phyloP scores from a whole-genome alignment of 2,888 invertebrate genomes.

The Cantharis rufa region DNA sequence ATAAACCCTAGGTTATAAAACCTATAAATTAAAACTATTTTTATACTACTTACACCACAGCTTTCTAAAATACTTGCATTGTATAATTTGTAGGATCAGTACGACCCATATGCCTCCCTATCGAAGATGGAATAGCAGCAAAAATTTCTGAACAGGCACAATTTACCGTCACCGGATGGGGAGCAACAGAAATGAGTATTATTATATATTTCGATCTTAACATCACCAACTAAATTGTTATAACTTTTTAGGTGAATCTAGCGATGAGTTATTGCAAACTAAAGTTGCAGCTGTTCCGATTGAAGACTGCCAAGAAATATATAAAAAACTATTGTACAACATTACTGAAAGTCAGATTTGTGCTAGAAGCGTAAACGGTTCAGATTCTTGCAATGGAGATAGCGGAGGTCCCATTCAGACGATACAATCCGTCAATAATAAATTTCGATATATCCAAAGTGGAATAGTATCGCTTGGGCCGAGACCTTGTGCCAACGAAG shows the following conservation, averaged over 20 bases:
- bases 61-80: no score
- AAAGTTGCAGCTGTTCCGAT: slow-evolving; percentile 41
- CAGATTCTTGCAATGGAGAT: slow-evolving; percentile 70
- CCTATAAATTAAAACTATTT: no score
- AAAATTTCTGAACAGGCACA: slow-evolving; percentile 56
- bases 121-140: slow-evolving; percentile 36
- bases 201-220: neutral
- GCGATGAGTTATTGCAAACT: neutral
- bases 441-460: slow-evolving; percentile 61
- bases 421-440: slow-evolving; percentile 38
- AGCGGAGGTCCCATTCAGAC: slow-evolving; percentile 69
- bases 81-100: slow-evolving; percentile 47
- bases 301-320: slow-evolving; percentile 46
- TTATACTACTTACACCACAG: no score
- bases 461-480: slow-evolving; percentile 61
- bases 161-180: slow-evolving; percentile 76
- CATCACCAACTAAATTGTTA: neutral
- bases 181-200: slow-evolving; percentile 59
- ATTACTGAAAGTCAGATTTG: slow-evolving; percentile 59
- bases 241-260: neutral
- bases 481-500: slow-evolving; percentile 54
- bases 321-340: slow-evolving; percentile 36
- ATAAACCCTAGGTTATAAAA: no score
- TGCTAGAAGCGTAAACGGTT: slow-evolving; percentile 63
- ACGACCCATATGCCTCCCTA: slow-evolving; percentile 58